These are phyloP conservation scores for Philonicus albiceps DNA, from an alignment of 2,888 invertebrate genomes.

Conservation along the genomic window DNA sequence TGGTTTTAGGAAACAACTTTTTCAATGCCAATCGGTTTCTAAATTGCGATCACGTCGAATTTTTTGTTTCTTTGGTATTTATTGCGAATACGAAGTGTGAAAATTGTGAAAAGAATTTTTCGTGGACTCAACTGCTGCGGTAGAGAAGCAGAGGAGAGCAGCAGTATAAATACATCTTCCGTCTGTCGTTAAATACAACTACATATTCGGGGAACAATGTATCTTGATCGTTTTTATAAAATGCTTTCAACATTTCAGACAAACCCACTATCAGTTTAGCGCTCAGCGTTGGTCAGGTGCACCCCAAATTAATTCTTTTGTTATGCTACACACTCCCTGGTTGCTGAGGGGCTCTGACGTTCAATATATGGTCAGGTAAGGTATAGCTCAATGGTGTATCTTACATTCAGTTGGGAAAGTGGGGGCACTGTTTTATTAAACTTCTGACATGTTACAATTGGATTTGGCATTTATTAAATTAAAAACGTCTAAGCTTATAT, in stretches of 20 bases:
- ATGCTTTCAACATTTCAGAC: not conserved
- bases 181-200: not conserved
- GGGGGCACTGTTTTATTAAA: not conserved
- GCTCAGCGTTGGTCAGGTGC: not conserved
- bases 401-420: not conserved
- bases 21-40: not conserved
- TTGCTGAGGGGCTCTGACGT: not conserved
- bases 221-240: slow-evolving; percentile 9
- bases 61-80: not conserved
- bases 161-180: not conserved
- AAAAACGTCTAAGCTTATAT: not conserved
- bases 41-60: slow-evolving; percentile 9
- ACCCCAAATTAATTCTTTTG: not conserved
- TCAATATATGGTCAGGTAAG: not conserved
- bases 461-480: not conserved
- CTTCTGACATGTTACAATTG: not conserved
- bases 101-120: slow-evolving; percentile 3
- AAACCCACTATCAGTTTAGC: not conserved
- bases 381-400: not conserved
- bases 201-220: not conserved
- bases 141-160: not conserved
- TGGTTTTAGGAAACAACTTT: slow-evolving; percentile 9
- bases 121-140: not conserved
- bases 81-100: slow-evolving; percentile 5
- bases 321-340: not conserved